Evolutionary conservation across 2,113 vertebrate species (phyloP).

Genomic region (Theristicus caerulescens): DNA sequence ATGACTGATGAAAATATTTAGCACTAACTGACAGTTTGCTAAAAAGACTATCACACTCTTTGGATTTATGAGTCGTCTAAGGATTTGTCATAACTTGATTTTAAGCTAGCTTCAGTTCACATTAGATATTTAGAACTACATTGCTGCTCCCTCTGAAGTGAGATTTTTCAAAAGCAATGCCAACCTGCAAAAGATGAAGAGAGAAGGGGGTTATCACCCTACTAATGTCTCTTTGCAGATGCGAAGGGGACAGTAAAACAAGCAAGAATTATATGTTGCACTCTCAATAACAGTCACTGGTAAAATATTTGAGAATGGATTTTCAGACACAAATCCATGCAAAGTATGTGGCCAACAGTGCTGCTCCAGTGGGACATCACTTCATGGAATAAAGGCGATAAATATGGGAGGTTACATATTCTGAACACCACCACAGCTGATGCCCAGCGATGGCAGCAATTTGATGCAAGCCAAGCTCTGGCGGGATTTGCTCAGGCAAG

Average conservation of each 20-base stretch:
- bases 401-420: not conserved
- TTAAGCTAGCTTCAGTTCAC: too few species aligned
- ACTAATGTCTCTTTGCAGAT: not conserved
- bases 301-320: not conserved
- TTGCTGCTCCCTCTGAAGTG: not conserved
- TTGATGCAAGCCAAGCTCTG: not conserved
- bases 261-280: not conserved
- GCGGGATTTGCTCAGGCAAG: not conserved
- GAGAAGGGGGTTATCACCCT: not conserved
- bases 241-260: not conserved
- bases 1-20: conserved; percentile 52
- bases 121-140: too few species aligned
- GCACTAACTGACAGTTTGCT: conserved; percentile 23
- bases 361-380: not conserved
- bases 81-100: conserved; percentile 35
- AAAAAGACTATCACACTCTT: not conserved
- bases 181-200: not conserved
- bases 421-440: not conserved
- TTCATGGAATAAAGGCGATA: not conserved
- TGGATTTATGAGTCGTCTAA: not conserved
- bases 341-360: fast-evolving
- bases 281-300: not conserved
- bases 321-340: not conserved
- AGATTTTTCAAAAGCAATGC: not conserved
- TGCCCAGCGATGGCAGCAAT: not conserved